Percentiles rank a stretch among this genome's conserved stretches.
Conservation (phyloP, 2,888 invertebrate genomes). For the Acleris cristana region DNA sequence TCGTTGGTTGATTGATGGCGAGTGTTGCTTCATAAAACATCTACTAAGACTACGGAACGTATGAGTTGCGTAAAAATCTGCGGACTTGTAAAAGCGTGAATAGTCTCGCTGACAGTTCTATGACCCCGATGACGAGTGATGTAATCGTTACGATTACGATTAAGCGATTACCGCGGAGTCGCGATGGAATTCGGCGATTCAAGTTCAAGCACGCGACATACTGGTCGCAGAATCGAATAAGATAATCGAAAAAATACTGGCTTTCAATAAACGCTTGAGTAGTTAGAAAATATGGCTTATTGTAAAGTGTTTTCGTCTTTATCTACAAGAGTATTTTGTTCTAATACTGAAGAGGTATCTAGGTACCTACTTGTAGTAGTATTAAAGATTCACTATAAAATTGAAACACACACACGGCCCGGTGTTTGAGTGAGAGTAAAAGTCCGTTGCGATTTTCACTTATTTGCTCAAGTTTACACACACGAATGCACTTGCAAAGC, state of each 20-base stretch:
- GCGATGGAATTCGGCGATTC: slow-evolving; percentile 22
- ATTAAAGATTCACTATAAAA: too few species aligned
- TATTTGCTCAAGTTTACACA: too few species aligned
- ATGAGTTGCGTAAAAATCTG: slow-evolving; percentile 28
- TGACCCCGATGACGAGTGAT: slow-evolving; percentile 22
- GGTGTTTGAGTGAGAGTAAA: too few species aligned
- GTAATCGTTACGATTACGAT: slow-evolving; percentile 26
- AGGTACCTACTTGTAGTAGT: too few species aligned
- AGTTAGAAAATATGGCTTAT: too few species aligned
- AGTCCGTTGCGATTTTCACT: too few species aligned
- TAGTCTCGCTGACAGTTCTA: slow-evolving; percentile 29
- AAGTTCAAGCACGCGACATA: slow-evolving; percentile 23
- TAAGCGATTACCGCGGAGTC: slow-evolving; percentile 20
- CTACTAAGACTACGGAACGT: slow-evolving; percentile 16
- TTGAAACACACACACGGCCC: too few species aligned
- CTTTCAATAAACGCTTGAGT: not conserved
- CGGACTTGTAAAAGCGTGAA: slow-evolving; percentile 25
- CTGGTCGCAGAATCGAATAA: not conserved
- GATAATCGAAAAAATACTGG: not conserved
- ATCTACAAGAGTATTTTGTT: too few species aligned
- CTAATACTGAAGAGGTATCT: too few species aligned
- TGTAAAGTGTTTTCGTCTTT: too few species aligned
- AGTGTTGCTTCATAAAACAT: slow-evolving; percentile 26
- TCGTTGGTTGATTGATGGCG: slow-evolving; percentile 31
- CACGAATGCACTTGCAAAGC: too few species aligned